Percentiles rank a stretch among this genome's conserved stretches.
These are phyloP conservation scores for Hepsetus odoe DNA, from an alignment of 2,113 vertebrate genomes.

Conservation along the genomic window DNA sequence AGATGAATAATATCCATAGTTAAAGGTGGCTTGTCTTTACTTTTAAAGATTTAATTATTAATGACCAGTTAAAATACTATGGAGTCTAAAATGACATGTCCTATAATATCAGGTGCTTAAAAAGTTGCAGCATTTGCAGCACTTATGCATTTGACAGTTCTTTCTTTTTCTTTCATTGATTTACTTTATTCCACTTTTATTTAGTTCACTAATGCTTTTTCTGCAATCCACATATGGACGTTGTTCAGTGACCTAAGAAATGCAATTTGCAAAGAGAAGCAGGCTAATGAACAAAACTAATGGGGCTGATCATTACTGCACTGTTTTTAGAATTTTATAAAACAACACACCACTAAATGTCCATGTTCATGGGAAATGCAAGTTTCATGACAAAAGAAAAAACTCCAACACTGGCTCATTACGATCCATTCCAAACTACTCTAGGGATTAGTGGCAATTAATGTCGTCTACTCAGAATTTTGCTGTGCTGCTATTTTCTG, in stretches of 20 bases:
- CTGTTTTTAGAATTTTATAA: slow-evolving; percentile 28
- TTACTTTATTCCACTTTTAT: no score
- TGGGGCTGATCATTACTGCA: slow-evolving; percentile 31
- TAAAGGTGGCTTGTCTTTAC: no score
- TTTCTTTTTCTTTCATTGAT: background rate
- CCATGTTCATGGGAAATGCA: slow-evolving; percentile 18
- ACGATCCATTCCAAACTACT: background rate
- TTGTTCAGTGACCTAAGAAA: slow-evolving; percentile 60
- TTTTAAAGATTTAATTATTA: no score
- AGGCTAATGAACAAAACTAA: slow-evolving; percentile 60
- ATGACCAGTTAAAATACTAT: no score
- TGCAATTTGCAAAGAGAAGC: slow-evolving; percentile 56
- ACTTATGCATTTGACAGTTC: no score
- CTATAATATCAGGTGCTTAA: no score
- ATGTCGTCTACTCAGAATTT: no score
- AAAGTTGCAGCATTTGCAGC: no score
- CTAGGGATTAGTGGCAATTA: background rate
- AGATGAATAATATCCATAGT: no score
- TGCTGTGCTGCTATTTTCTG: no score
- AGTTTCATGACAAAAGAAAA: slow-evolving; percentile 29
- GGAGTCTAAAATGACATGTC: no score
- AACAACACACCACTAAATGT: slow-evolving; percentile 12
- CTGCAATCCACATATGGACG: slow-evolving; percentile 45
- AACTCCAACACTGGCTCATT: slow-evolving; percentile 18
- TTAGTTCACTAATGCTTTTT: background rate